These are phyloP conservation scores for Polyodon spathula DNA, from an alignment of 2,113 vertebrate genomes.

Conservation along the genomic window DNA sequence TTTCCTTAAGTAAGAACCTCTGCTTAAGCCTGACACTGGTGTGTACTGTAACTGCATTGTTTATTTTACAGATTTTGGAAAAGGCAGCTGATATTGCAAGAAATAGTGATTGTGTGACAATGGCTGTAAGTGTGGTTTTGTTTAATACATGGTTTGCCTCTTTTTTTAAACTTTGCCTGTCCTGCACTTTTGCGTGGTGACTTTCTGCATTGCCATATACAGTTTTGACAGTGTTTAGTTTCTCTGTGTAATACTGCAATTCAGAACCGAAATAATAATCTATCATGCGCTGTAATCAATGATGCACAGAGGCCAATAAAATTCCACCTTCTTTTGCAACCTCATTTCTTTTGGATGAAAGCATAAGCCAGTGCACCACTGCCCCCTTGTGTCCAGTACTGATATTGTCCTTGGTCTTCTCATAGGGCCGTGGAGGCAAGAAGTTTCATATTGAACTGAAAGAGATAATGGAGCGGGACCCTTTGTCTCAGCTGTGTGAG, in stretches of 20 bases:
- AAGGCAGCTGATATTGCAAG: constrained; percentile 87
- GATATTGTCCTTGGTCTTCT: constrained; percentile 14
- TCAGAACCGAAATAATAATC: too few species aligned
- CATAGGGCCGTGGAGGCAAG: constrained; percentile 86
- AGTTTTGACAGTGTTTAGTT: too few species aligned
- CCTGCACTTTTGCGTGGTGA: neutral
- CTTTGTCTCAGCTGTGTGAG: constrained; percentile 92
- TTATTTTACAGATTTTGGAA: constrained; percentile 80
- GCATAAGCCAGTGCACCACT: constrained; percentile 6
- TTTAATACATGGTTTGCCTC: neutral
- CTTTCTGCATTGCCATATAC: too few species aligned
- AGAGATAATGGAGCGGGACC: constrained; percentile 98
- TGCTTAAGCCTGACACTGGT: neutral
- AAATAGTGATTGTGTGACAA: constrained; percentile 65
- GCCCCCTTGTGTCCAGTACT: constrained; percentile 34
- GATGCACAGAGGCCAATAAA: too few species aligned
- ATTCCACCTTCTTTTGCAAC: neutral
- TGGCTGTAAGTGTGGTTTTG: constrained; percentile 60
- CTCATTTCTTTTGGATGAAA: constrained; percentile 1
- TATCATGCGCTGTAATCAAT: too few species aligned
- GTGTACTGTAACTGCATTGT: neutral
- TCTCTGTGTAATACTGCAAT: too few species aligned
- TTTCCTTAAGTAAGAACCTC: constrained; percentile 7
- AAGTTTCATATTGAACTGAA: constrained; percentile 91
- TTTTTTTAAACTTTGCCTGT: neutral